Base-by-base conservation (phyloP, 2,113 vertebrate genomes). In the Rhegmatorhina hoffmannsi region DNA sequence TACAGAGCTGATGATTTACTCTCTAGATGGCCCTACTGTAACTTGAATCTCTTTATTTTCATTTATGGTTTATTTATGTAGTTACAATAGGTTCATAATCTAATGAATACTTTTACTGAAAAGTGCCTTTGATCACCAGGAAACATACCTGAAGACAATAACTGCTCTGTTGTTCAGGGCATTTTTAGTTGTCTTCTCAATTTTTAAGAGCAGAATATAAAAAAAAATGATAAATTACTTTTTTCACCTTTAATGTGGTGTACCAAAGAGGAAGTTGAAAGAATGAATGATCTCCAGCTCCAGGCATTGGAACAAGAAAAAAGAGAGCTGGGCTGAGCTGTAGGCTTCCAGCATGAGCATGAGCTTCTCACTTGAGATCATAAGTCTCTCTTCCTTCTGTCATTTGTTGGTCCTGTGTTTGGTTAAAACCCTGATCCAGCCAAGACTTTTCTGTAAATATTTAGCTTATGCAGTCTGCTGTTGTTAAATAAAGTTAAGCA, bases 401-500 rank as follows among this genome's bases (percentile, higher is more conserved):
- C 63, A 64, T 82, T 92, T 82, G 23, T 75, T 62, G 82, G n/a
- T 69, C 50, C 74, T 77, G 31, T 87, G 55, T 92, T 95, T 93
- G 73, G 62, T 87, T 95, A 87, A 91, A 92, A 31, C 24, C 70
- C 49, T 87, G 60, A 82, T 95, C 84, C 69, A 82, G 87, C 89
- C 89, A 95, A 94, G 78, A 74, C 47, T 91, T 87, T 50, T 73
- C 50, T 89, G 74, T 92, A 93, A 95, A 94, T 92, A 82, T 87
- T 95, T 94, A 90, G 36, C 50, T 92, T 94, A 34, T 87, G 29
- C 77, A 89, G 75, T 77, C 93, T 91, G 79, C 67, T 91, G 56
- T 74, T 92, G 26, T 95, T 94, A 89, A 95, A 92, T 94, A 58
- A 79, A 95, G 34, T 79, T 92, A 83, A 95, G 84, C 55, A 77